Base-by-base conservation (phyloP, 1,140 invertebrate species). In the Tetramorium simillimum region DNA sequence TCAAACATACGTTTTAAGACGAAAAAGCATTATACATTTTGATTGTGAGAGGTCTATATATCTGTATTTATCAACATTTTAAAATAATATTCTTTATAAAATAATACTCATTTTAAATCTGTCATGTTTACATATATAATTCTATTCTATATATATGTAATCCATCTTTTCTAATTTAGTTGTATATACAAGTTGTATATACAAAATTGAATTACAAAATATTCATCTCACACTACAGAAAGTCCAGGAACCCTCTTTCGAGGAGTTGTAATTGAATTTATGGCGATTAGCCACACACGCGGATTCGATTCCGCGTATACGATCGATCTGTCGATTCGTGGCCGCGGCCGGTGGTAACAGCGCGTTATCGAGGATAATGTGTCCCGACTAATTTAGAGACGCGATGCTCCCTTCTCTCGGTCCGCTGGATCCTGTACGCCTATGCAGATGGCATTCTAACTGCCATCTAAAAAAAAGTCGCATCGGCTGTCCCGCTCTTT, bases 371-470 rank as follows among this genome's bases (percentile, higher is more conserved):
- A 90, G 91, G 93, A 94, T 95, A 95, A 94, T 93, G 93, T 94
- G 94, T 94, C 93, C 89, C 92, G 90, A 93, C 93, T 95, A 95
- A 95, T 95, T 95, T 94, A 94, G 94, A 93, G 92, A 94, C 94
- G 93, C 94, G 33, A 33, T 92, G 91, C 90, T 90, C 91, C 86
- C 62, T 76, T 58, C 37, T 16, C 67, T 43, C 82, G 63, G 86
- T 86, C 87, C 89, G 88, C 80, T 89, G 87, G 92, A 92, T 92
- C 88, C 90, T 86, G 88, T 92, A 92, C 92, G 92, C 92, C 91
- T 94, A 91, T 49, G 60, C 93, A 93, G 92, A 94, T 94, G 92
- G 91, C 90, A 93, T 93, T 92, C 93, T 93, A 93, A 95, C 92
- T 93, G 94, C 91, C 93, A 89, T 93, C 91, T 49, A 24, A 69